phyloP scores from a whole-genome alignment of 2,113 vertebrate genomes.

The Halcyon senegalensis region DNA sequence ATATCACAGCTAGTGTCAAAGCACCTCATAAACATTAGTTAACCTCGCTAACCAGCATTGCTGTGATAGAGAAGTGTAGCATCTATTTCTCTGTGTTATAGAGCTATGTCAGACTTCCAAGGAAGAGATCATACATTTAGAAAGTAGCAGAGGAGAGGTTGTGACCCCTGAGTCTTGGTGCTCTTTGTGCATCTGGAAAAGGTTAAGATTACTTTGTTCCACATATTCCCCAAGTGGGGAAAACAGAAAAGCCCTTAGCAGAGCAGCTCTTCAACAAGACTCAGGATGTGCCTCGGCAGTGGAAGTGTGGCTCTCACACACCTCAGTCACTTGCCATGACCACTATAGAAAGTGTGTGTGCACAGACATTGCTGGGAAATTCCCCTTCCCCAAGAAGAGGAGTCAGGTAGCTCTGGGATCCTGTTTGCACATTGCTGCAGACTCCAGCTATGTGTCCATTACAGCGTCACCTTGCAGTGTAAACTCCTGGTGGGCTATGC shows the following conservation, averaged over 20 bases:
- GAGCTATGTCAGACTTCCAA: neutral
- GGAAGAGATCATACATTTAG: neutral
- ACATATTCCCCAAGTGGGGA: neutral
- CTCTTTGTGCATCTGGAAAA: neutral
- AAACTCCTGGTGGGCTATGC: rapidly evolving
- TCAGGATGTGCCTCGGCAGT: neutral
- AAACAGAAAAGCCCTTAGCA: neutral
- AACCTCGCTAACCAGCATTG: neutral
- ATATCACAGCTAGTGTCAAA: neutral
- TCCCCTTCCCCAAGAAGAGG: neutral
- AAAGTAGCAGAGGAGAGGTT: neutral
- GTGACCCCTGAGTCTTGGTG: neutral
- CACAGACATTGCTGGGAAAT: neutral
- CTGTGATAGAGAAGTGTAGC: neutral
- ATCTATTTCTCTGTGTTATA: neutral
- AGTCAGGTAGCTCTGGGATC: neutral
- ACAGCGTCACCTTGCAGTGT: neutral
- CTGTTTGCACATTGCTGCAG: neutral
- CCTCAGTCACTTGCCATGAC: neutral
- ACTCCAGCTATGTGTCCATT: rapidly evolving
- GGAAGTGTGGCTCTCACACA: neutral
- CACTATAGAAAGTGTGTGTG: neutral
- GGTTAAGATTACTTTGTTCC: neutral
- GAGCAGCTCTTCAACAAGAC: neutral
- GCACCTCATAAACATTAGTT: neutral